These are phyloP conservation scores for Drosophila atripex DNA, from an alignment of 2,888 invertebrate species.

Conservation along the genomic window DNA sequence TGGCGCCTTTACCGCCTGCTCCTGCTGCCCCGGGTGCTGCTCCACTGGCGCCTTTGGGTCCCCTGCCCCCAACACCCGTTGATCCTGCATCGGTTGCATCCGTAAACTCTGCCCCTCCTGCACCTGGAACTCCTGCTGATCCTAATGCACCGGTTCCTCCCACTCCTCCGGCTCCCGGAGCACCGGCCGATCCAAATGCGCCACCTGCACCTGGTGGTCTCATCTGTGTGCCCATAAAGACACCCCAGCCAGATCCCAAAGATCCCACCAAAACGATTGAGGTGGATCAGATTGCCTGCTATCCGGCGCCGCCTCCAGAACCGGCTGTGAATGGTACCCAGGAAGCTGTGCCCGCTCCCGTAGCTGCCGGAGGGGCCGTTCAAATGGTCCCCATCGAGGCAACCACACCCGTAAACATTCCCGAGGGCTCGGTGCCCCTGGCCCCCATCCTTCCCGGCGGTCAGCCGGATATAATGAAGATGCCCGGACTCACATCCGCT, in stretches of 20 bases:
- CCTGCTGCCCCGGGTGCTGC: conserved; percentile 15
- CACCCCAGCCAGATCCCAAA: conserved; percentile 81
- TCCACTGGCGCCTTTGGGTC: conserved; percentile 47
- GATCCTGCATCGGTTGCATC: conserved; percentile 20
- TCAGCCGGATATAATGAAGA: conserved; percentile 73
- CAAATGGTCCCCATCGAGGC: conserved; percentile 56
- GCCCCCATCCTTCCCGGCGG: conserved; percentile 62
- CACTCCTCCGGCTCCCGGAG: conserved; percentile 12
- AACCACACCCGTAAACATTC: conserved; percentile 59
- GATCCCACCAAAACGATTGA: conserved; percentile 81
- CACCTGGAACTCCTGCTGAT: conserved; percentile 31
- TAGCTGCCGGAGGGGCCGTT: conserved; percentile 22
- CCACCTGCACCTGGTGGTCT: conserved; percentile 72
- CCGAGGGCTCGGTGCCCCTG: conserved; percentile 71
- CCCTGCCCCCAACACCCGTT: conserved; percentile 33
- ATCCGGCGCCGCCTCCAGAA: conserved; percentile 80
- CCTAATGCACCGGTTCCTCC: conserved; percentile 19
- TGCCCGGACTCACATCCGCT: conserved; percentile 73
- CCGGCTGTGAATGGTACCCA: conserved; percentile 33
- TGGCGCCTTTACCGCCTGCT: background rate
- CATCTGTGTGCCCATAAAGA: conserved; percentile 80
- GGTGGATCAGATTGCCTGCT: conserved; percentile 81
- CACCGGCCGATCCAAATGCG: conserved; percentile 28
- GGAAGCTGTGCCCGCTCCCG: conserved; percentile 16
- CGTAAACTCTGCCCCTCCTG: background rate